A percentile compares a stretch with the other conserved stretches of the same genome.
phyloP scores from a whole-genome alignment of 1,140 invertebrate genomes.

The Archivesica marissinica region DNA sequence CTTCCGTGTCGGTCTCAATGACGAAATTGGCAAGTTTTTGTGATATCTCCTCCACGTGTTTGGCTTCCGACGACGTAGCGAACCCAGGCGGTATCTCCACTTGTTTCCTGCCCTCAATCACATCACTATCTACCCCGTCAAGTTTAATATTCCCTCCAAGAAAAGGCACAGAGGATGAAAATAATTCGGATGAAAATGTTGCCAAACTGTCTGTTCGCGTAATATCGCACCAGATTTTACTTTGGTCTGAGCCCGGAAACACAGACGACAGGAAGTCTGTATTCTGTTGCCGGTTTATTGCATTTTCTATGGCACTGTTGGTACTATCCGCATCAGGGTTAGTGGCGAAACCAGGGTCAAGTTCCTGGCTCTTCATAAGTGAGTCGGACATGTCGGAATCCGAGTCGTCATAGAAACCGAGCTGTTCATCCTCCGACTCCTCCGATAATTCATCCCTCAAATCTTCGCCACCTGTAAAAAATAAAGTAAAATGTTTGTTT shows the following conservation, averaged over 20 bases:
- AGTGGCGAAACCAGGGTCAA: conserved; percentile 65
- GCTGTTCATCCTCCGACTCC: conserved; percentile 79
- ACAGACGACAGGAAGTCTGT: conserved; percentile 6
- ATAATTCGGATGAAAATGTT: conserved; percentile 78
- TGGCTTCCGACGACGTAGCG: conserved; percentile 75
- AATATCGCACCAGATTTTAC: conserved; percentile 68
- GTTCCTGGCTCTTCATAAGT: conserved; percentile 73
- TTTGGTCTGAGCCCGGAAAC: conserved; percentile 38
- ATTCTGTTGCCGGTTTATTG: conserved; percentile 20
- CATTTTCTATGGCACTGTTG: conserved; percentile 23
- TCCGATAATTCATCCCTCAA: conserved; percentile 74
- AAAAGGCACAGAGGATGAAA: conserved; percentile 78
- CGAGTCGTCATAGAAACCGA: conserved; percentile 78
- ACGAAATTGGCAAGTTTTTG: conserved; percentile 83
- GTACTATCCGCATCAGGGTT: conserved; percentile 57
- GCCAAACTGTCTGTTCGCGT: conserved; percentile 72
- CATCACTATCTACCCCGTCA: conserved; percentile 72
- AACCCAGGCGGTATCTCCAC: conserved; percentile 82
- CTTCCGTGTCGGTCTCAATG: conserved; percentile 84
- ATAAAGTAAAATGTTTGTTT: conserved; percentile 3
- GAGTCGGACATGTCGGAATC: conserved; percentile 80
- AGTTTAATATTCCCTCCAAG: conserved; percentile 76
- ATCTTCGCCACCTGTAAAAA: conserved; percentile 69
- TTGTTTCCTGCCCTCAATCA: conserved; percentile 77
- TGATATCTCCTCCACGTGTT: conserved; percentile 82